A percentile compares a stretch with the other conserved stretches of the same genome.
Conservation (phyloP, 2,797 vertebrate genomes). For the Rallus crepitans region DNA sequence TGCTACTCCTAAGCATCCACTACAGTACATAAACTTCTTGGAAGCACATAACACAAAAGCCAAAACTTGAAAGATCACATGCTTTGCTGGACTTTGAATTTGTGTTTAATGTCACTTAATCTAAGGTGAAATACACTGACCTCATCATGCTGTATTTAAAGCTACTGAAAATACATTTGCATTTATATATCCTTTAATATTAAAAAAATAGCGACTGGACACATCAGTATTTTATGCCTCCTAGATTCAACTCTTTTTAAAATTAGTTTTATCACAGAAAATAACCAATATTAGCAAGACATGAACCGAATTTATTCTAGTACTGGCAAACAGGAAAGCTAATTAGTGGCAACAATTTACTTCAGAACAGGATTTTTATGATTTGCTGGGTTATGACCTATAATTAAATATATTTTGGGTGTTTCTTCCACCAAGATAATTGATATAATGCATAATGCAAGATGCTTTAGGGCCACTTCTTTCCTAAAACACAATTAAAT, state of each 20-base stretch:
- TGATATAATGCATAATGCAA: conserved; percentile 70
- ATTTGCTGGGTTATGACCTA: conserved; percentile 77
- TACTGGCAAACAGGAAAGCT: conserved; percentile 71
- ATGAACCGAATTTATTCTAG: conserved; percentile 55
- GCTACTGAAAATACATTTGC: neutral
- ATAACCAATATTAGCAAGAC: conserved; percentile 71
- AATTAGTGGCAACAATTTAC: conserved; percentile 80
- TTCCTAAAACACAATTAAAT: conserved; percentile 75
- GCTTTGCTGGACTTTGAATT: neutral
- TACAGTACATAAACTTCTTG: neutral
- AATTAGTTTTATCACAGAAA: conserved; percentile 51
- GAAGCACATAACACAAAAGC: neutral
- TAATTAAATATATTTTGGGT: conserved; percentile 79
- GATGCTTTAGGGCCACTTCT: conserved; percentile 59
- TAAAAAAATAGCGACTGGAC: neutral
- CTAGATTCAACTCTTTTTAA: neutral
- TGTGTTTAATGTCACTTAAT: no score
- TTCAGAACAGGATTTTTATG: conserved; percentile 74
- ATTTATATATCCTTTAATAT: neutral
- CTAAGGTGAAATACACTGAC: neutral
- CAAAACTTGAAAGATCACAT: neutral
- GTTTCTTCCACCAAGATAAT: conserved; percentile 76
- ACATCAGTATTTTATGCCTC: neutral
- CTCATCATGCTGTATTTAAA: neutral
- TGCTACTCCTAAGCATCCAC: neutral